A percentile compares a stretch with the other conserved stretches of the same genome.
Conservation (phyloP, 2,888 invertebrate species). For the Hymenopus coronatus region DNA sequence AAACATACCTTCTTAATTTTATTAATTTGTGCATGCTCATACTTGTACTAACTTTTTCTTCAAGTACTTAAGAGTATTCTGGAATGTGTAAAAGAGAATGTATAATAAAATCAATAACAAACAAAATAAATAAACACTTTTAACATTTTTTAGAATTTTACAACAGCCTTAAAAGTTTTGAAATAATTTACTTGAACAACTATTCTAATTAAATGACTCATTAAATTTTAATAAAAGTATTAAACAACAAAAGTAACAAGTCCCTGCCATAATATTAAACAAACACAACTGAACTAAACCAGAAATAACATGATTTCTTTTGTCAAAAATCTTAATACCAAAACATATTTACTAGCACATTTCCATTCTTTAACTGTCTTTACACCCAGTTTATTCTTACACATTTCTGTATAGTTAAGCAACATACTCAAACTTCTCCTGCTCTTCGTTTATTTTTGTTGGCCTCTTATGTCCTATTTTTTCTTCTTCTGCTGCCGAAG, state of each 20-base stretch:
- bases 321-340: not conserved
- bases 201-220: not conserved
- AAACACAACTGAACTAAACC: not conserved
- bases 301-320: not conserved
- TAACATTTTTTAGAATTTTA: not conserved
- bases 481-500: constrained; percentile 78
- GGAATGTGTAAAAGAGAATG: too few species aligned
- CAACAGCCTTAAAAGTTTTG: not conserved
- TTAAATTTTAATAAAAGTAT: not conserved
- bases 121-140: not conserved
- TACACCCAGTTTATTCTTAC: not conserved
- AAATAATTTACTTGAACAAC: not conserved
- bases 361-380: not conserved
- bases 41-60: not conserved
- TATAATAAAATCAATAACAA: too few species aligned
- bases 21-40: not conserved
- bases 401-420: not conserved
- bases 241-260: not conserved
- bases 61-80: not conserved
- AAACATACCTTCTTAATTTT: not conserved
- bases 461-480: constrained; percentile 50
- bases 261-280: not conserved
- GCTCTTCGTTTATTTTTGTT: not conserved
- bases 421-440: not conserved
- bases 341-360: not conserved